Conservation (phyloP, 2,797 vertebrate genomes). For the Melanotaenia parkinsoni region DNA sequence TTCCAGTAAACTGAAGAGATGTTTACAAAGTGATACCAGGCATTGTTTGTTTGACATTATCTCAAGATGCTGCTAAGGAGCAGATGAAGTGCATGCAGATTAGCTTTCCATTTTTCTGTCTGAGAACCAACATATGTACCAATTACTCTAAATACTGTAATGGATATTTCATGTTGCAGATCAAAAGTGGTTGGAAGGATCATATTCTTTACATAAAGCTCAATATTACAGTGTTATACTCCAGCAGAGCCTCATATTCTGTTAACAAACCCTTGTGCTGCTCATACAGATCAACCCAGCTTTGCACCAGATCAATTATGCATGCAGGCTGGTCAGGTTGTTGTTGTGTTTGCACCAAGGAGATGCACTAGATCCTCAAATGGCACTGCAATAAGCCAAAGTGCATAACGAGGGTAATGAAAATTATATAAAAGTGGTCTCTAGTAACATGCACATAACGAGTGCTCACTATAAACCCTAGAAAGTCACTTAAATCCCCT, state of each 20-base stretch:
- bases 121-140: background rate
- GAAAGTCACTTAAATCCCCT: no score
- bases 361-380: conserved; percentile 10
- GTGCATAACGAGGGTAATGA: no score
- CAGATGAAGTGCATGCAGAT: conserved; percentile 22
- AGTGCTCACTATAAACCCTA: no score
- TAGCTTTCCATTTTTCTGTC: background rate
- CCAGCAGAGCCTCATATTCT: conserved; percentile 10
- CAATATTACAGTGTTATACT: background rate
- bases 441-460: no score
- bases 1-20: conserved; percentile 3
- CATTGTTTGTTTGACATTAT: conserved; percentile 21
- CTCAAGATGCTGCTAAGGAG: conserved; percentile 7
- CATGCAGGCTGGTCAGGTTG: conserved; percentile 7
- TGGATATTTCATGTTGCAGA: conserved; percentile 4
- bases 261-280: background rate
- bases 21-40: background rate
- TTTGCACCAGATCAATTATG: conserved; percentile 38
- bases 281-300: background rate
- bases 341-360: conserved; percentile 16
- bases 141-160: conserved; percentile 9
- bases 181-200: background rate
- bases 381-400: background rate
- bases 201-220: background rate
- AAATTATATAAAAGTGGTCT: no score